Evolutionary conservation across 2,113 vertebrate species (phyloP).

Genomic region (Drymodes brunneopygia): DNA sequence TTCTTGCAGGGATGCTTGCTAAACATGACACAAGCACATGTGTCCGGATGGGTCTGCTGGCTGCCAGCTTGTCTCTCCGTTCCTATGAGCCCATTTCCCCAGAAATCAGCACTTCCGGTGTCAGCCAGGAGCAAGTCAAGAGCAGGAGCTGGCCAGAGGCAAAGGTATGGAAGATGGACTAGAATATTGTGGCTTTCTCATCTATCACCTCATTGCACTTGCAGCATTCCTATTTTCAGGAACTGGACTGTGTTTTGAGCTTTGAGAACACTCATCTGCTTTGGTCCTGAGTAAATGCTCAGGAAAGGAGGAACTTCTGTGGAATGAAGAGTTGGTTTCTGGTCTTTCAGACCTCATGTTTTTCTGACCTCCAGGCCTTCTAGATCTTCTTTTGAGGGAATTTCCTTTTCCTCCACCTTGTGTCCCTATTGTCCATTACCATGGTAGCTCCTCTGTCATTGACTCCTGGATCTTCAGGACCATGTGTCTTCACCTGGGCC

Average conservation of each 20-base stretch:
- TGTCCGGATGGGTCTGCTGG: slow-evolving; percentile 78
- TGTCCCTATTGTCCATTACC: not conserved
- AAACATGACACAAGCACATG: slow-evolving; percentile 75
- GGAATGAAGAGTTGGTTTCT: not conserved
- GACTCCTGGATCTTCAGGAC: not conserved
- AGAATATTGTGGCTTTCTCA: not conserved
- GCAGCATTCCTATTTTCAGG: not conserved
- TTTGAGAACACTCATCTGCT: not conserved
- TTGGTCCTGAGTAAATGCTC: not conserved
- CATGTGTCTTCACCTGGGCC: not conserved
- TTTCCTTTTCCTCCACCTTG: not conserved
- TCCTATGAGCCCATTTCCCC: slow-evolving; percentile 54
- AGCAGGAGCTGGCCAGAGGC: slow-evolving; percentile 66
- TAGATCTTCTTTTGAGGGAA: not conserved
- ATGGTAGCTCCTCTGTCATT: rapidly evolving
- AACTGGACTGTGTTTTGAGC: not conserved
- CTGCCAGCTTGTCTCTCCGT: slow-evolving; percentile 74
- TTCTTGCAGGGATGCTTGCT: slow-evolving; percentile 80
- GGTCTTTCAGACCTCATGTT: not conserved
- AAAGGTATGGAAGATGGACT: slow-evolving; percentile 42
- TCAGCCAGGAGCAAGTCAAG: slow-evolving; percentile 38
- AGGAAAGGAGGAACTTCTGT: not conserved
- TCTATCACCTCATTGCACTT: not conserved
- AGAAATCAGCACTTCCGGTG: too few relatives aligned
- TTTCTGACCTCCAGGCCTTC: not conserved